phyloP scores from a whole-genome alignment of 1,140 invertebrate species.

The Cyclargus thomasi region DNA sequence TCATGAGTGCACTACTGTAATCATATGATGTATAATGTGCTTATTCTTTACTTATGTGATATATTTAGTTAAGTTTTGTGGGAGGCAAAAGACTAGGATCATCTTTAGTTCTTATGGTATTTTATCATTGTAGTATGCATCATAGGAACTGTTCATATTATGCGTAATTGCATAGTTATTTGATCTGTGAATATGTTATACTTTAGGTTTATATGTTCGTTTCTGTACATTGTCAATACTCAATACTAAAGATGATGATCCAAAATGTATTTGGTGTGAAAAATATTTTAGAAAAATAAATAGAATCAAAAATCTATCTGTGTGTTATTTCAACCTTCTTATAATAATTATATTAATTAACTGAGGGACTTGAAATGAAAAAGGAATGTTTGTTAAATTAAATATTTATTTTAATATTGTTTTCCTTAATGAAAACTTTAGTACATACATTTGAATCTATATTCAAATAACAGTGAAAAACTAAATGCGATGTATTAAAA shows the following conservation, averaged over 20 bases:
- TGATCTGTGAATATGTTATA: not conserved
- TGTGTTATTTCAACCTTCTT: not conserved
- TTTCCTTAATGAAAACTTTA: slow-evolving; percentile 9
- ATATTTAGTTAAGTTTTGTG: not conserved
- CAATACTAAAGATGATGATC: not conserved
- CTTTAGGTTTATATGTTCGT: not conserved
- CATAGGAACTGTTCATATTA: not conserved
- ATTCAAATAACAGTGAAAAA: slow-evolving; percentile 13
- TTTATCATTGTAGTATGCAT: not conserved
- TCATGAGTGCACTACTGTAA: not conserved
- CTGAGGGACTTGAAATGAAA: not conserved
- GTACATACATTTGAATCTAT: slow-evolving; percentile 8
- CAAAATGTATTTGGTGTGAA: slow-evolving; percentile 4
- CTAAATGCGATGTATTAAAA: slow-evolving; percentile 16
- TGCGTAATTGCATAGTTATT: not conserved
- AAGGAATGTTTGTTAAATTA: slow-evolving; percentile 8
- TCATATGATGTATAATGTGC: not conserved
- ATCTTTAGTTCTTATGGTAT: not conserved
- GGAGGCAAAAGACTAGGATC: not conserved
- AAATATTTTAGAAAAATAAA: slow-evolving; percentile 6
- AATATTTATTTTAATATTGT: slow-evolving; percentile 11
- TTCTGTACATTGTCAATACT: not conserved
- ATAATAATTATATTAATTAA: too few relatives aligned
- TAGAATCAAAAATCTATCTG: not conserved
- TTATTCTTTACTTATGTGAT: slow-evolving; percentile 14